Conservation (phyloP, 2,113 vertebrate species). For the Oncorhynchus mykiss region DNA sequence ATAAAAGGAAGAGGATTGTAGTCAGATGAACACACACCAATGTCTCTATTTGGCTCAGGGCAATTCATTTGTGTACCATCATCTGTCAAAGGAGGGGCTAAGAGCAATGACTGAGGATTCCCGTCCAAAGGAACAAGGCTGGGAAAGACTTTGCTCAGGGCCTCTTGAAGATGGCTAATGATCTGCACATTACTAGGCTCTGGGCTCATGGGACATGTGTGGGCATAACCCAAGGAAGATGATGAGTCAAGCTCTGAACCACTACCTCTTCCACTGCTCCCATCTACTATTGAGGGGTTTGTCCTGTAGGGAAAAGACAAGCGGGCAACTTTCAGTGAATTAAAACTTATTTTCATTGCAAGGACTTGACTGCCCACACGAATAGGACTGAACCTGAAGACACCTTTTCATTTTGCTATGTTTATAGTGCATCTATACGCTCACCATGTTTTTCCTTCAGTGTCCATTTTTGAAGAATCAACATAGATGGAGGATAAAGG, state of each 20-base stretch:
- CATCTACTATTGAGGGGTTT: conserved; percentile 4
- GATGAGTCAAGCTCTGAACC: conserved; percentile 36
- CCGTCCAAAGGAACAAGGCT: neutral
- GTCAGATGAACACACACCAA: neutral
- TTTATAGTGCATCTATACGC: conserved; percentile 4
- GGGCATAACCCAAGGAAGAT: conserved; percentile 42
- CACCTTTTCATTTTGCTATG: neutral
- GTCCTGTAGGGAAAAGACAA: conserved; percentile 43
- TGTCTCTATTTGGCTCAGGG: neutral
- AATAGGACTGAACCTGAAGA: neutral
- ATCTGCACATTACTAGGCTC: neutral
- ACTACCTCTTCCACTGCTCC: conserved; percentile 26
- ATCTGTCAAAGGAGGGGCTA: neutral
- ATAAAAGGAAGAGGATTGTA: too few relatives aligned
- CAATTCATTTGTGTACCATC: neutral
- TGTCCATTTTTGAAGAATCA: conserved; percentile 11
- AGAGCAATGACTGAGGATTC: conserved; percentile 6
- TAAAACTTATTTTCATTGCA: neutral
- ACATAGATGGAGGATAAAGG: conserved; percentile 18
- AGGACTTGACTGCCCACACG: neutral
- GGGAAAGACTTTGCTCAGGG: conserved; percentile 21
- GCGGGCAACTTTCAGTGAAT: neutral
- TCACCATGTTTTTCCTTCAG: conserved; percentile 49
- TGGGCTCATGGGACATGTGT: conserved; percentile 17
- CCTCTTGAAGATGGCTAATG: conserved; percentile 8